phyloP scores from a whole-genome alignment of 92 coral and sea anemone genomes.

The Parazoanthus atlanticus region DNA sequence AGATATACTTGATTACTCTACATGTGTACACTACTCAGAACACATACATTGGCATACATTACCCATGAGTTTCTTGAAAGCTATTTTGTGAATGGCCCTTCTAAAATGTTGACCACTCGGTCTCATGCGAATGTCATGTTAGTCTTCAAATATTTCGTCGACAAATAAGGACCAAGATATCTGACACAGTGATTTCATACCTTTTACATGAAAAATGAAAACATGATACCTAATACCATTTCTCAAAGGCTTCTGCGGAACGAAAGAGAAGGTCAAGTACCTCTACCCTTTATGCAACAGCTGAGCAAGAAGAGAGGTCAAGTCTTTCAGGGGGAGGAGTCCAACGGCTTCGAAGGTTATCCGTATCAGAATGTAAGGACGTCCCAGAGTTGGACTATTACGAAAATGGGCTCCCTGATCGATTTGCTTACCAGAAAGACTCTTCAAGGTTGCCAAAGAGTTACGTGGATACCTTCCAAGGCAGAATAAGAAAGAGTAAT shows the following conservation, averaged over 20 bases:
- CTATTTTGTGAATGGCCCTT: too few relatives aligned
- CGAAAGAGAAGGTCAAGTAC: conserved; percentile 23
- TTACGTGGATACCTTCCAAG: conserved; percentile 43
- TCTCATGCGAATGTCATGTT: too few relatives aligned
- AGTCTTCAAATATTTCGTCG: too few relatives aligned
- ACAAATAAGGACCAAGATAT: too few relatives aligned
- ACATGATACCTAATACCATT: not conserved
- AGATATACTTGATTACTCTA: too few relatives aligned
- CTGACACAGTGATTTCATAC: too few relatives aligned
- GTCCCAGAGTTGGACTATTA: conserved; percentile 64
- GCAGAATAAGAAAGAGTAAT: conserved; percentile 35
- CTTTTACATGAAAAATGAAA: not conserved
- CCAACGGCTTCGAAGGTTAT: conserved; percentile 56
- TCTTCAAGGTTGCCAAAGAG: conserved; percentile 47
- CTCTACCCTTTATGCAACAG: not conserved
- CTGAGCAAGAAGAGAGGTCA: not conserved
- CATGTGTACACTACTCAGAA: too few relatives aligned
- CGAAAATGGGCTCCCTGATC: conserved; percentile 36
- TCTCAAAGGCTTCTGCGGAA: not conserved
- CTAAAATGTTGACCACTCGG: too few relatives aligned
- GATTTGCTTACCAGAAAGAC: conserved; percentile 36
- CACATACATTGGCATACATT: too few relatives aligned
- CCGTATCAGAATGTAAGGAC: conserved; percentile 62
- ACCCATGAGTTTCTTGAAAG: too few relatives aligned
- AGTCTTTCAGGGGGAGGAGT: not conserved